Evolutionary conservation across 2,888 invertebrate species (phyloP).

Genomic region (Belgica antarctica): DNA sequence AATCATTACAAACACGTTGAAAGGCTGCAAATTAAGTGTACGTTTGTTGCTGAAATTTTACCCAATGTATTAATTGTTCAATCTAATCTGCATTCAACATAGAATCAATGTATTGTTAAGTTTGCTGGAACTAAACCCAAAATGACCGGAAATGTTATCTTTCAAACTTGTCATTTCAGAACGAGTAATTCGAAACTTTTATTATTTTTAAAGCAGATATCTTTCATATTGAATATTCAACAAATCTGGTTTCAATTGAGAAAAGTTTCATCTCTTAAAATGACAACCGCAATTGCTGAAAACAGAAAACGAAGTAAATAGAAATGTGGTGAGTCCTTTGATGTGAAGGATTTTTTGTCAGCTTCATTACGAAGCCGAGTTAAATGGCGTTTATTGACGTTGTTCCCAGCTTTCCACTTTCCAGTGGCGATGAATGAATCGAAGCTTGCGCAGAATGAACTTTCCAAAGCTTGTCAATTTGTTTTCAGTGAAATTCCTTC

Average conservation of each 20-base stretch:
- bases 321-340: neutral
- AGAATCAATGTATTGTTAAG: no score
- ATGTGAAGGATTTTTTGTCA: neutral
- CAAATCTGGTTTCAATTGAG: neutral
- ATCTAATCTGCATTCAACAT: no score
- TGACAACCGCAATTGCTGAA: neutral
- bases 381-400: constrained; percentile 26
- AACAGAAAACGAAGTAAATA: neutral
- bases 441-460: neutral
- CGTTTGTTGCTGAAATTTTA: no score
- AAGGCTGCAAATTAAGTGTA: no score
- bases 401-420: neutral
- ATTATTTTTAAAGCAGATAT: no score
- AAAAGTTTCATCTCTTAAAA: neutral
- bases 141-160: no score
- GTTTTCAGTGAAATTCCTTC: neutral
- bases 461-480: constrained; percentile 17
- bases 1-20: no score
- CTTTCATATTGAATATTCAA: neutral
- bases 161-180: no score
- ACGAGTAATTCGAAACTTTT: no score
- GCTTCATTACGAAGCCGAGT: neutral
- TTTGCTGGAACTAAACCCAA: no score
- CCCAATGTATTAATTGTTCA: no score
- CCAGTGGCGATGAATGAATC: neutral